Percentiles rank a stretch among this genome's conserved stretches.
phyloP scores from a whole-genome alignment of 2,113 vertebrate genomes.

The Ifrita kowaldi region DNA sequence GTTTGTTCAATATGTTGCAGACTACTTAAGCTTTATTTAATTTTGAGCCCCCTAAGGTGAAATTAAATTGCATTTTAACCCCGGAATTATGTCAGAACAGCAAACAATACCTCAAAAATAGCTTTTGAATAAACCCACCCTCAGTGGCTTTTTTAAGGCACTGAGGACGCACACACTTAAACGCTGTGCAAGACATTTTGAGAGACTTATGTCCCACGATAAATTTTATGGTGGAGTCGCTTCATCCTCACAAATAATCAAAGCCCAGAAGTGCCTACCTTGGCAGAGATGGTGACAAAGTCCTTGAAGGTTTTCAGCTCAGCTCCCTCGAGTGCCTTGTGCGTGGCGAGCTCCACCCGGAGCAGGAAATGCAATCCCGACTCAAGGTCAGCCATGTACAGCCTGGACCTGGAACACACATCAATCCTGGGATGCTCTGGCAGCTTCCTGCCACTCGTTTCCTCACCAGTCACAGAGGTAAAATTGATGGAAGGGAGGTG shows the following conservation, averaged over 20 bases:
- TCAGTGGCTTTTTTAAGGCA: neutral
- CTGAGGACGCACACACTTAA: neutral
- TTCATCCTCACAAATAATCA: slow-evolving; percentile 9
- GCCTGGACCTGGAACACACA: slow-evolving; percentile 73
- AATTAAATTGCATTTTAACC: slow-evolving; percentile 15
- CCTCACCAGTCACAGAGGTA: neutral
- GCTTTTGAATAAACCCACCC: neutral
- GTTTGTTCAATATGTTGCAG: neutral
- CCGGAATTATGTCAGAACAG: neutral
- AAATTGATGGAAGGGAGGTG: neutral
- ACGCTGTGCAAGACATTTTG: neutral
- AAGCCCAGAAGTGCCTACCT: slow-evolving; percentile 70
- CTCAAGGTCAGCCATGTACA: slow-evolving; percentile 91
- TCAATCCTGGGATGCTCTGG: neutral
- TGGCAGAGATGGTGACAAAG: slow-evolving; percentile 84
- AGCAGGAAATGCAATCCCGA: slow-evolving; percentile 91
- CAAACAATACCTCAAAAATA: neutral
- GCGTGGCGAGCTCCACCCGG: slow-evolving; percentile 87
- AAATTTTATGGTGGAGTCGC: neutral
- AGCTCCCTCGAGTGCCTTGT: slow-evolving; percentile 81
- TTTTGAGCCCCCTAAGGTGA: neutral
- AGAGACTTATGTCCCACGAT: neutral
- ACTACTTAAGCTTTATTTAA: slow-evolving; percentile 13
- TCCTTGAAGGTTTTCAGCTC: slow-evolving; percentile 87
- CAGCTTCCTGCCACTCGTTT: neutral